Conservation (phyloP, 2,113 vertebrate species). For the Morone saxatilis region DNA sequence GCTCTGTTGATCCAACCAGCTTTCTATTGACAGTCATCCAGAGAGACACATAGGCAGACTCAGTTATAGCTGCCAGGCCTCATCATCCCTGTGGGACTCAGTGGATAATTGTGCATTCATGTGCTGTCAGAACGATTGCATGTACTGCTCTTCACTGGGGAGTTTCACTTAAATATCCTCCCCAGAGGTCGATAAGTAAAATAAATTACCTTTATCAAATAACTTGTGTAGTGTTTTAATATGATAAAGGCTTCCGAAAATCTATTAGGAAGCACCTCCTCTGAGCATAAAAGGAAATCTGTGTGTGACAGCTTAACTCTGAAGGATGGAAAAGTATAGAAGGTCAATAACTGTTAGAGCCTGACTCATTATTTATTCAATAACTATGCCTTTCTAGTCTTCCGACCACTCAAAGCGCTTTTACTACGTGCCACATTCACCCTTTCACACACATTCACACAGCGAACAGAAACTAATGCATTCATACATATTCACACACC, state of each 20-base stretch:
- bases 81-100: not conserved
- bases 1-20: slow-evolving; percentile 76
- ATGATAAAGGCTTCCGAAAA: no score
- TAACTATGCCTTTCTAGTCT: no score
- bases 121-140: slow-evolving; percentile 22
- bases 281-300: not conserved
- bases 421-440: no score
- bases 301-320: no score
- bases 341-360: no score
- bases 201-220: not conserved
- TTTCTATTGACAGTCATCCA: slow-evolving; percentile 44
- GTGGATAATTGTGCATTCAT: slow-evolving; percentile 41
- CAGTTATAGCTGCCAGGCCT: slow-evolving; percentile 38
- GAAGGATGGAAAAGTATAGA: no score
- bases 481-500: no score
- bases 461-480: no score
- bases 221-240: no score
- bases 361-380: no score
- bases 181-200: not conserved
- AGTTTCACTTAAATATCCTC: not conserved
- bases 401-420: no score
- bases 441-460: no score
- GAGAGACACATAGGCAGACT: slow-evolving; percentile 40
- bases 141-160: slow-evolving; percentile 4
- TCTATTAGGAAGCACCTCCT: not conserved